Base-by-base conservation (phyloP, 2,888 invertebrate genomes). In the Drosophila anceps region DNA sequence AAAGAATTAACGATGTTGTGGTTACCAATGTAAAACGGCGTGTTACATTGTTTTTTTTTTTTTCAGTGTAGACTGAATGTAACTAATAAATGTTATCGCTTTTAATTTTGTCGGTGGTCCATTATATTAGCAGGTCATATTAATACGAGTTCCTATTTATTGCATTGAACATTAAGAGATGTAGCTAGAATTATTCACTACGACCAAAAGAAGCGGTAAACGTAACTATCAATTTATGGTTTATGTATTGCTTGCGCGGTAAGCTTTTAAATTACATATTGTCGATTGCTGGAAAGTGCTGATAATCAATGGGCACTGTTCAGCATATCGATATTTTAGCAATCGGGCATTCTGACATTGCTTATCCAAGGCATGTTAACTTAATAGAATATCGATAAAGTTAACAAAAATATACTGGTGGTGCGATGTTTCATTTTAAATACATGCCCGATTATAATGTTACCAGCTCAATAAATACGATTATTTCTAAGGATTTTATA, bases 1-100 rank as follows among this genome's bases (percentile, higher is more conserved):
- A 83, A 85, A 85, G 67, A 76, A 83, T 81, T 81, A 83, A 83
- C 76, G 69, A 83, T 76, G 35, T 76, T 82, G 71, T 81, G 86
- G 86, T 76, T 85, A 81, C 41, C 50, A 79, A 73, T 68, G 71
- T 76, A n/a, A 68, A 70, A 66, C 55, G 27, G 41, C 50, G 54
- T 58, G 39, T 57, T 73, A 48, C 69, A 69, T 66, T 68, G 62
- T 65, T 76, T 53, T 43, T 20, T n/a, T n/a, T n/a, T 41, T 44
- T 53, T 60, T 66, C 61, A 55, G 69, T 48, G 35, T 33, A 20
- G 18, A 24, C 51, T 73, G 57, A 73, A 74, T 62, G 37, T 29
- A 50, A 54, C 43, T n/a, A 73, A 73, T 68, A 68, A 73, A 60
- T 73, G 55, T 73, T 55, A 53, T 68, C 44, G 73, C 57, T 33